Conservation (phyloP, 2,113 vertebrate genomes). For the Callipepla californica region DNA sequence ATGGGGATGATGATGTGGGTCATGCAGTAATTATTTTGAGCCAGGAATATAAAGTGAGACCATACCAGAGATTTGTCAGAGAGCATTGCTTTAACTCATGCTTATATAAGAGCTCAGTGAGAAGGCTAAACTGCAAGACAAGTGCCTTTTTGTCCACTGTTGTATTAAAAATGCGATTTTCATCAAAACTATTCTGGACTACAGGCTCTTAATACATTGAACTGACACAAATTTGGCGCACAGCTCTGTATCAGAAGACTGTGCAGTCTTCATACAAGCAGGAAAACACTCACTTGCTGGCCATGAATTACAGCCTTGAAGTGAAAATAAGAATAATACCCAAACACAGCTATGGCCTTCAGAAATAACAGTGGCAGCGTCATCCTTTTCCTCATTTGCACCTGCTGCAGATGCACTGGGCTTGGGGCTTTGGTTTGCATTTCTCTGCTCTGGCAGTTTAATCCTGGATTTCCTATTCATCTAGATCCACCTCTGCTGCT, state of each 20-base stretch:
- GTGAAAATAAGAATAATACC: not conserved
- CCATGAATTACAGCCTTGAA: not conserved
- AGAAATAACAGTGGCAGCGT: not conserved
- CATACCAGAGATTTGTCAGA: not conserved
- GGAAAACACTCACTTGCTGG: not conserved
- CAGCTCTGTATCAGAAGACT: not conserved
- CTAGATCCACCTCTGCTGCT: not conserved
- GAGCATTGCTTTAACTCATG: not conserved
- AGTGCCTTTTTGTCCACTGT: not conserved
- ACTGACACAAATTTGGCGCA: not conserved
- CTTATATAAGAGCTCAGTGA: constrained; percentile 20
- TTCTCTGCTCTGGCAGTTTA: not conserved
- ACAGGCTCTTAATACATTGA: not conserved
- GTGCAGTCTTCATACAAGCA: not conserved
- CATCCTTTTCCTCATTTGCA: not conserved
- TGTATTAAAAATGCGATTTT: constrained; percentile 23
- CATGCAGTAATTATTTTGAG: constrained; percentile 9
- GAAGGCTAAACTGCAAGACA: not conserved
- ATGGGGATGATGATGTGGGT: not conserved
- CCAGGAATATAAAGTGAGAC: not conserved
- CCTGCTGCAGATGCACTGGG: not conserved
- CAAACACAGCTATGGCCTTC: not conserved
- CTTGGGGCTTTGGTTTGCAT: not conserved
- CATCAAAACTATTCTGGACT: not conserved
- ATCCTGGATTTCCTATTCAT: not conserved